Evolutionary conservation across 1,140 invertebrate species (phyloP).

Genomic region (Drosophila lowei): DNA sequence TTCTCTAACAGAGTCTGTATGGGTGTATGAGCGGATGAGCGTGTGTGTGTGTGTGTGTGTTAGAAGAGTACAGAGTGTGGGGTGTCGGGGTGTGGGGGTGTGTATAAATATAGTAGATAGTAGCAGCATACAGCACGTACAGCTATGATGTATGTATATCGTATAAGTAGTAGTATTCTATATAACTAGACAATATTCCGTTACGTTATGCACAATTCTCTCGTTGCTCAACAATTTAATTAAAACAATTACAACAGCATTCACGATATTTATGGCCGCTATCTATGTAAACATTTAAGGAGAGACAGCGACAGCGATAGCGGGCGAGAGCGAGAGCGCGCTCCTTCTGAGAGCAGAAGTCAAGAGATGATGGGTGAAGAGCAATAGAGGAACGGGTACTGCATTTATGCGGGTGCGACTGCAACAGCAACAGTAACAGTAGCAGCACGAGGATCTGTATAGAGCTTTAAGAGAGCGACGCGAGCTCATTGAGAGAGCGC

Average conservation of each 20-base stretch:
- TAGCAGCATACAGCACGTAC: conserved; percentile 75
- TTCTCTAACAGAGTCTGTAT: conserved; percentile 5
- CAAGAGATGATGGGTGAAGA: conserved; percentile 26
- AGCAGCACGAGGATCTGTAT: not conserved
- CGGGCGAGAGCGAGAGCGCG: conserved; percentile 21
- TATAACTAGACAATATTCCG: conserved; percentile 74
- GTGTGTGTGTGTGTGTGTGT: conserved; percentile 30
- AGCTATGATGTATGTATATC: conserved; percentile 55
- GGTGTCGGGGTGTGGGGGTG: conserved; percentile 27
- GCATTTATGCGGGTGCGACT: no score
- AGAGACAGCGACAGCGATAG: conserved; percentile 40
- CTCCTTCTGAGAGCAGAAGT: conserved; percentile 13
- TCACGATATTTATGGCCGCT: conserved; percentile 61
- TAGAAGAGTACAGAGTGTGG: conserved; percentile 60
- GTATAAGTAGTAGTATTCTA: conserved; percentile 44
- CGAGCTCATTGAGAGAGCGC: no score
- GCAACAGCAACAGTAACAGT: conserved; percentile 6
- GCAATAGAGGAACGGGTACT: conserved; percentile 18
- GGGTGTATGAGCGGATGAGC: conserved; percentile 16
- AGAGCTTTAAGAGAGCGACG: no score
- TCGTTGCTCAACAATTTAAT: conserved; percentile 71
- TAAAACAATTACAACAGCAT: conserved; percentile 73
- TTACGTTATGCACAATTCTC: conserved; percentile 54
- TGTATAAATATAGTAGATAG: conserved; percentile 45
- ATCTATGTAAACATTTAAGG: conserved; percentile 39